Base-by-base conservation (phyloP, 2,797 vertebrate genomes). In the Anableps anableps region DNA sequence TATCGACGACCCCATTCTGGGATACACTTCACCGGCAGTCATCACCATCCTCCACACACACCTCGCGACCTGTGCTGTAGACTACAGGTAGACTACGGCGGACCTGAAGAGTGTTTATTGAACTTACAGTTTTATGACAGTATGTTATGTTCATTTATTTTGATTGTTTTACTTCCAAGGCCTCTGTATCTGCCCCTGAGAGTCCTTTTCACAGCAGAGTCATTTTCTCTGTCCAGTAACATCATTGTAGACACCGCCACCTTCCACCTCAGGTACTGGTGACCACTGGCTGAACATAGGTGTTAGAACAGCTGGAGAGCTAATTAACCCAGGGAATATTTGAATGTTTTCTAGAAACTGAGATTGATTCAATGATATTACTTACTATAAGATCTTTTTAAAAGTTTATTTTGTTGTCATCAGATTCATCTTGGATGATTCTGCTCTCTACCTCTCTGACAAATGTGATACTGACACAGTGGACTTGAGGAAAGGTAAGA, bases 371-470 rank as follows among this genome's bases (percentile, higher is more conserved):
- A 26, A 17, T 64, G 17, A 36, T 64, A 29, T 50, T 72, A 29
- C 50, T 50, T 16, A 34, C n/a, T 48, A 26, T 13, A 7, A 41
- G 10, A 58, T 5, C 1, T 34, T 23, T 82, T 45, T 71, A 10
- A 36, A 64, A 9, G 70, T 79, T 29, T 87, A 10, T 80, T 64
- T 1, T 77, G 5, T 71, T 74, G 29, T 64, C 14, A 2, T 70
- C 90, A 98, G 97, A 95, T 98, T 98, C 90, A 98, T 98, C 92
- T 92, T 98, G 62, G 97, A 98, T 62, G 97, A 98, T 92, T 98
- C 97, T 0, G 97, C 97, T 21, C 95, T 98, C 91, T 98, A 97
- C 94, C 96, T 98, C 94, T 98, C 97, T 0, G 96, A 98, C 89
- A 98, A 97, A 95, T 97, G 97, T 94, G 96, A 97, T 83, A 91